phyloP scores from a whole-genome alignment of 2,113 vertebrate species.

The Argyrosomus japonicus region DNA sequence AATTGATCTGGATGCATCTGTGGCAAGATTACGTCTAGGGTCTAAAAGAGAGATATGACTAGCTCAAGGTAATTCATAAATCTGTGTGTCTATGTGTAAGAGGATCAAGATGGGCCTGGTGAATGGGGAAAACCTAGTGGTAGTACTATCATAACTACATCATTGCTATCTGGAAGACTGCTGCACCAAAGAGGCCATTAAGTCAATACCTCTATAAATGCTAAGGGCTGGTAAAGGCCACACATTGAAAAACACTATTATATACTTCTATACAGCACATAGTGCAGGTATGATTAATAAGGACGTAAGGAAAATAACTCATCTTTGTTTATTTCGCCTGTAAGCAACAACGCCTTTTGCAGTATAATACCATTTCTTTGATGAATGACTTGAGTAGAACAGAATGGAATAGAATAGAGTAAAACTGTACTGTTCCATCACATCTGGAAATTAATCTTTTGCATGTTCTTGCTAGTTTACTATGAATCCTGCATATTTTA shows the following conservation, averaged over 20 bases:
- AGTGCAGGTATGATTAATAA: constrained; percentile 54
- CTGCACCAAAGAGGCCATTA: constrained; percentile 39
- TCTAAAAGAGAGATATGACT: constrained; percentile 66
- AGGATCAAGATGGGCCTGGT: constrained; percentile 28
- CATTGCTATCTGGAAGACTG: constrained; percentile 27
- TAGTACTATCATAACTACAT: constrained; percentile 42
- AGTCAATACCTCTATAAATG: constrained; percentile 47
- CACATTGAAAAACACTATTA: constrained; percentile 22
- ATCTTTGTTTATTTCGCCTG: constrained; percentile 56
- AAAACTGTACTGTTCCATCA: neutral
- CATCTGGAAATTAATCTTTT: neutral
- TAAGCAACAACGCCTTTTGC: constrained; percentile 34
- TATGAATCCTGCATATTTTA: neutral
- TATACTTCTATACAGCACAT: constrained; percentile 6
- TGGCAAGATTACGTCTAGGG: constrained; percentile 68
- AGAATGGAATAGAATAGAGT: constrained; percentile 9
- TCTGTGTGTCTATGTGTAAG: constrained; percentile 52
- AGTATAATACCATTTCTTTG: constrained; percentile 49
- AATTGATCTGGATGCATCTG: constrained; percentile 79
- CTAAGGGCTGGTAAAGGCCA: constrained; percentile 37
- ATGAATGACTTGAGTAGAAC: constrained; percentile 45
- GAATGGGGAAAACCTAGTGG: constrained; percentile 26
- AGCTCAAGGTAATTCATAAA: constrained; percentile 75
- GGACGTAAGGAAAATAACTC: constrained; percentile 45
- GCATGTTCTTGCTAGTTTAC: neutral